phyloP scores from a whole-genome alignment of 1,140 invertebrate species.

The Lordiphosa collinella region DNA sequence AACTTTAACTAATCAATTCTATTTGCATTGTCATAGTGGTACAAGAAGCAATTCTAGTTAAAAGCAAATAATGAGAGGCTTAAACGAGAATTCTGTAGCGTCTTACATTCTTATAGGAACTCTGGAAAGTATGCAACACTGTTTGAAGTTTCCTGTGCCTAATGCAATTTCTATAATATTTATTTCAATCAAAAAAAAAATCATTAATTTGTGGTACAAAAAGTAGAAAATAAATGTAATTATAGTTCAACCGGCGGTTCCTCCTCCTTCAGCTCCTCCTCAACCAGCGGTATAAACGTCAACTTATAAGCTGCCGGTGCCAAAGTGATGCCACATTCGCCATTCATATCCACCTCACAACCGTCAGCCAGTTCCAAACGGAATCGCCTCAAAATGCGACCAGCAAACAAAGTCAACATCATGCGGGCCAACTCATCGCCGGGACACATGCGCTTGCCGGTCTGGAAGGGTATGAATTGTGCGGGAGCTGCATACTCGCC shows the following conservation, averaged over 20 bases:
- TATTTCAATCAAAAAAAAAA: conserved; percentile 3
- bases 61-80: too few species aligned
- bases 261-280: not conserved
- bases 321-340: conserved; percentile 87
- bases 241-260: not conserved
- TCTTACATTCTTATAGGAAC: not conserved
- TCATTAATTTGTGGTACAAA: not conserved
- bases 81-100: too few species aligned
- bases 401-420: conserved; percentile 85
- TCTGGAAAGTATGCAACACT: conserved; percentile 5
- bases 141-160: not conserved
- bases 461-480: conserved; percentile 92
- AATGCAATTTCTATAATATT: not conserved
- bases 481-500: conserved; percentile 84
- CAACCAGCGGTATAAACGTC: conserved; percentile 25
- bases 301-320: conserved; percentile 82
- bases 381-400: conserved; percentile 84
- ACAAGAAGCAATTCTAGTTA: too few species aligned
- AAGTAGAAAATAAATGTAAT: not conserved
- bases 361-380: conserved; percentile 74
- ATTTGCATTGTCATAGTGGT: too few species aligned
- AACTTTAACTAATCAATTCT: too few species aligned
- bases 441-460: conserved; percentile 90
- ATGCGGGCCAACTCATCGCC: conserved; percentile 91
- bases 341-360: conserved; percentile 79